These are phyloP conservation scores for Heliornis fulica DNA, from an alignment of 2,113 vertebrate species.

Conservation along the genomic window DNA sequence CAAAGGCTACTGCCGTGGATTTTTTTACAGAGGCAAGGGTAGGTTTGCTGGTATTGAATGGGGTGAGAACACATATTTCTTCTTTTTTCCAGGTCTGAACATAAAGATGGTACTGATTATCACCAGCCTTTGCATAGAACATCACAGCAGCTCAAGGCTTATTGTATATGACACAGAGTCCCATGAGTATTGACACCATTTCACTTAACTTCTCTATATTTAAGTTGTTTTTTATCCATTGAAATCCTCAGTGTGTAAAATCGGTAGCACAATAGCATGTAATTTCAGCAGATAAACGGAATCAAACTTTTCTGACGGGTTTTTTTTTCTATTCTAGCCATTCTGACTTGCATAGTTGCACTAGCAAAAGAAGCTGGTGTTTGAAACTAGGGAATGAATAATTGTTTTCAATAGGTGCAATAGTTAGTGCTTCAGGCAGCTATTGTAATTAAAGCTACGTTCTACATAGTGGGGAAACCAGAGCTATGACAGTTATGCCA, in stretches of 20 bases:
- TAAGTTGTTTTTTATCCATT: neutral
- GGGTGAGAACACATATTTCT: neutral
- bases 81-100: neutral
- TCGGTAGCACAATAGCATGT: neutral
- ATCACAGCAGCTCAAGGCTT: neutral
- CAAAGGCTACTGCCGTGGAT: neutral
- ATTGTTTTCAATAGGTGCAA: neutral
- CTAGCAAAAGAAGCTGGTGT: neutral
- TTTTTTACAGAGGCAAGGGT: neutral
- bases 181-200: neutral
- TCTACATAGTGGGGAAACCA: neutral
- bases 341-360: neutral
- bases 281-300: neutral
- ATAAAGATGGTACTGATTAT: neutral
- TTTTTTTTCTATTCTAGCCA: neutral
- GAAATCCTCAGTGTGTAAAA: neutral
- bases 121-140: neutral
- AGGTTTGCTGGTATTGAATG: neutral
- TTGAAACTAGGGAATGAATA: neutral
- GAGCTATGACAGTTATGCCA: neutral
- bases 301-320: neutral
- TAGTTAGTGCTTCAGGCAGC: neutral
- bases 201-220: neutral
- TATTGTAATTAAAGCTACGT: neutral
- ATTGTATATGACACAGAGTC: neutral